Evolutionary conservation across 2,888 invertebrate species (phyloP), one percentile per base, ranked within the genome.

Genomic region (Leptinotarsa juncta): DNA sequence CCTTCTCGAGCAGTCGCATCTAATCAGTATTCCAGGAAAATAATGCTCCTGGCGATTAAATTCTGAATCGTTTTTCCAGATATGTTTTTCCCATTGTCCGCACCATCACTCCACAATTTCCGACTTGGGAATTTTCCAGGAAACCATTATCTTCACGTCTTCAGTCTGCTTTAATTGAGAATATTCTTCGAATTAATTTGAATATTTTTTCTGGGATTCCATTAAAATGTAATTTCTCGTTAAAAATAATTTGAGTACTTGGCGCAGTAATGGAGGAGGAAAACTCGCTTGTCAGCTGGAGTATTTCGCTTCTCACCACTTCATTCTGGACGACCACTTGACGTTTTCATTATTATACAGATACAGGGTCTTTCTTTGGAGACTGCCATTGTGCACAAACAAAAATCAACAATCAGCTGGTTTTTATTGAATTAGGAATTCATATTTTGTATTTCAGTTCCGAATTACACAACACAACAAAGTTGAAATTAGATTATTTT

Each of bases 151-250:
- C 16, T 62, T 3, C n/a, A 14, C 3, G 32, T 42, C 32, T 42
- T 42, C 18, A 42, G 26, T 42, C n/a, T 16, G 62, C 12, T 62
- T n/a, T 42, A 62, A 62, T 62, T 62, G 62, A 62, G 42, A 42
- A 62, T 42, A 42, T 62, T 32, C 62, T n/a, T 15, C 20, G 42
- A 62, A 62, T 62, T 42, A 26, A 62, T 62, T 62, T 32, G 42
- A 62, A 62, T 32, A 62, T 62, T 26, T 62, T 57, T 62, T 32
- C 62, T 62, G 16, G 32, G 42, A 62, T 16, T 62, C 42, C 62
- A 62, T 62, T 62, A 62, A 62, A 62, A 62, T 62, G 62, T 32
- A 62, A 62, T 62, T 16, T 32, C 62, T 62, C 62, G 62, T 62
- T 62, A 62, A 62, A 62, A 62, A 62, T 62, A 62, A 62, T 62